Evolutionary conservation across 2,797 vertebrate species (phyloP).

Genomic region (Chiroxiphia lanceolata): DNA sequence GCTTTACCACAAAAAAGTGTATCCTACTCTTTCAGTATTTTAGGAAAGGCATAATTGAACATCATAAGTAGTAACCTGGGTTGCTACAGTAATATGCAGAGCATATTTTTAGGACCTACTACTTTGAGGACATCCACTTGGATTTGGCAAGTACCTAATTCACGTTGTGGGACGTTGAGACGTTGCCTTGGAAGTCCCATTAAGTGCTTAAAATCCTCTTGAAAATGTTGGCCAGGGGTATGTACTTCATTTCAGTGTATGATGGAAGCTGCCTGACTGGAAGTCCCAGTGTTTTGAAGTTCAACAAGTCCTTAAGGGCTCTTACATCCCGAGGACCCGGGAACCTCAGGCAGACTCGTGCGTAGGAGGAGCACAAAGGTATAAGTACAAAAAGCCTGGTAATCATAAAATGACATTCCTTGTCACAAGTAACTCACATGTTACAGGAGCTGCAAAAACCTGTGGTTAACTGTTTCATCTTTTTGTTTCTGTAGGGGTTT

Average conservation of each 20-base stretch:
- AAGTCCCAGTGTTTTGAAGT: background rate
- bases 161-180: fast-evolving
- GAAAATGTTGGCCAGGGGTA: background rate
- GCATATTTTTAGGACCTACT: background rate
- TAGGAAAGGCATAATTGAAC: background rate
- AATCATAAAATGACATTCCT: background rate
- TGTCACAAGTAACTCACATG: background rate
- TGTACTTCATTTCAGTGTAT: background rate
- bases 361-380: background rate
- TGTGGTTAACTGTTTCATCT: background rate
- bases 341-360: background rate
- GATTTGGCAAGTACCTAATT: background rate
- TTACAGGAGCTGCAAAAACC: background rate
- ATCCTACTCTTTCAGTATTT: background rate
- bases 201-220: background rate
- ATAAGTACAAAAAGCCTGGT: background rate
- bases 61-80: background rate
- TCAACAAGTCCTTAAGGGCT: background rate
- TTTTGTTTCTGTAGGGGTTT: conserved; percentile 38
- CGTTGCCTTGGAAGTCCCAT: background rate
- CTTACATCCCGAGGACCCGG: background rate
- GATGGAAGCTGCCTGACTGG: background rate
- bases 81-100: background rate
- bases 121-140: background rate
- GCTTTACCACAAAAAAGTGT: background rate